A percentile compares a stretch with the other conserved stretches of the same genome.
Conservation (phyloP, 2,888 invertebrate genomes). For the Rhopalosiphum nymphaeae region DNA sequence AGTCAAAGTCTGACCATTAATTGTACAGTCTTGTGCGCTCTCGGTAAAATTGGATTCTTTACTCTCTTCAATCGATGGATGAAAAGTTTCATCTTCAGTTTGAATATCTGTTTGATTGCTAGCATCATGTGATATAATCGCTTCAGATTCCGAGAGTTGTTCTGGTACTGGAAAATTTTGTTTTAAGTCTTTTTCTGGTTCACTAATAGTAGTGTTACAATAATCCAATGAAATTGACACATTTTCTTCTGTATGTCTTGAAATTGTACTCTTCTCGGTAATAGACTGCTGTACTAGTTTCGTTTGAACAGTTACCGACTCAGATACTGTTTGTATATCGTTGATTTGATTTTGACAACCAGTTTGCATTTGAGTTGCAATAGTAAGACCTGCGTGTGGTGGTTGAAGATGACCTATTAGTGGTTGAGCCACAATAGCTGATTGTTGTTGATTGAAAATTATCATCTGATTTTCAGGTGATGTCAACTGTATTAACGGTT, state of each 20-base stretch:
- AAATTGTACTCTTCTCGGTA: conserved; percentile 54
- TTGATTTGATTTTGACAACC: conserved; percentile 59
- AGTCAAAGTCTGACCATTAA: not conserved
- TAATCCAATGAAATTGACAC: conserved; percentile 56
- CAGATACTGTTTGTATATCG: conserved; percentile 58
- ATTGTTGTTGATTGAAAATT: conserved; percentile 62
- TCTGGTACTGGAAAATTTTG: not conserved
- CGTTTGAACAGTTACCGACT: conserved; percentile 57
- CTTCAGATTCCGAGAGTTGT: conserved; percentile 5
- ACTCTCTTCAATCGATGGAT: conserved; percentile 35
- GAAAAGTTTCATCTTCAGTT: conserved; percentile 54
- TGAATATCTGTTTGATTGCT: conserved; percentile 60
- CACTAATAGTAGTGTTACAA: conserved; percentile 53
- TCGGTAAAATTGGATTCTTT: conserved; percentile 40
- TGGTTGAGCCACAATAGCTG: conserved; percentile 54
- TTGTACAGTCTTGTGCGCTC: conserved; percentile 29
- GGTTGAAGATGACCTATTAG: conserved; percentile 46
- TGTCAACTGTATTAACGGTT: conserved; percentile 50
- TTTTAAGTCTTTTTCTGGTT: conserved; percentile 55
- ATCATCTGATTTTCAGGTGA: conserved; percentile 62
- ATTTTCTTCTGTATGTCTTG: conserved; percentile 60
- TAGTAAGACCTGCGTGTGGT: conserved; percentile 24
- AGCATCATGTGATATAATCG: conserved; percentile 47
- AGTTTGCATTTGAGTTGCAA: conserved; percentile 47
- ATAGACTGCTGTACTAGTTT: conserved; percentile 60